These are phyloP conservation scores for Mythimna lalbum DNA, from an alignment of 2,888 invertebrate species.

Conservation along the genomic window DNA sequence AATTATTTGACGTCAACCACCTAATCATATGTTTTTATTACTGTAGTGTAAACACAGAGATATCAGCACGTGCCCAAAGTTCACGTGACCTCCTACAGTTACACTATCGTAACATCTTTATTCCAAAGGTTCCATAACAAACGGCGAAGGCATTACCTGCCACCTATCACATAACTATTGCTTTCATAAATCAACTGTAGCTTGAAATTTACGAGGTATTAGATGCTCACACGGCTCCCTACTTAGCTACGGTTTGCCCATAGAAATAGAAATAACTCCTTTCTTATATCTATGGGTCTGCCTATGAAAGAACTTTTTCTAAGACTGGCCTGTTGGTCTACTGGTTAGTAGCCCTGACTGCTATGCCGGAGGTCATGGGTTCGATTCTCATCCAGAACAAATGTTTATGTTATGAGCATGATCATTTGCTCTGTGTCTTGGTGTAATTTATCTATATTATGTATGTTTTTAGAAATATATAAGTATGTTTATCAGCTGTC, in stretches of 20 bases:
- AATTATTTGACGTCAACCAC: conserved; percentile 46
- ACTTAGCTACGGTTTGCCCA: neutral
- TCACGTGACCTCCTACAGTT: conserved; percentile 67
- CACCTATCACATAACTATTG: conserved; percentile 31
- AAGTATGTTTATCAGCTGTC: no score
- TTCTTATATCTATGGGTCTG: no score
- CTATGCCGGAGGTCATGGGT: no score
- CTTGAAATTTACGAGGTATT: conserved; percentile 27
- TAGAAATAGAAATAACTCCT: no score
- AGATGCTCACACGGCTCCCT: conserved; percentile 12
- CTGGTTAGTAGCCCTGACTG: no score
- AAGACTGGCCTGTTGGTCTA: no score
- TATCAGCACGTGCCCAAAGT: conserved; percentile 59
- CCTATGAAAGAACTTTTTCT: conserved; percentile 1
- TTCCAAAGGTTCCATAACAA: conserved; percentile 56
- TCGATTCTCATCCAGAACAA: no score
- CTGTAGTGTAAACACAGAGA: conserved; percentile 51
- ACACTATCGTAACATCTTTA: conserved; percentile 61
- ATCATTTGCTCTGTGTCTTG: no score
- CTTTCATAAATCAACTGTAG: conserved; percentile 47
- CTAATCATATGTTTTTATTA: conserved; percentile 51
- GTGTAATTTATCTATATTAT: no score
- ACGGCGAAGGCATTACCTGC: conserved; percentile 29
- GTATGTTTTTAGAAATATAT: no score
- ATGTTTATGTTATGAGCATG: no score